A percentile compares a stretch with the other conserved stretches of the same genome.
Evolutionary conservation across 2,797 vertebrate genomes (phyloP).

Genomic region (Acomys russatus): DNA sequence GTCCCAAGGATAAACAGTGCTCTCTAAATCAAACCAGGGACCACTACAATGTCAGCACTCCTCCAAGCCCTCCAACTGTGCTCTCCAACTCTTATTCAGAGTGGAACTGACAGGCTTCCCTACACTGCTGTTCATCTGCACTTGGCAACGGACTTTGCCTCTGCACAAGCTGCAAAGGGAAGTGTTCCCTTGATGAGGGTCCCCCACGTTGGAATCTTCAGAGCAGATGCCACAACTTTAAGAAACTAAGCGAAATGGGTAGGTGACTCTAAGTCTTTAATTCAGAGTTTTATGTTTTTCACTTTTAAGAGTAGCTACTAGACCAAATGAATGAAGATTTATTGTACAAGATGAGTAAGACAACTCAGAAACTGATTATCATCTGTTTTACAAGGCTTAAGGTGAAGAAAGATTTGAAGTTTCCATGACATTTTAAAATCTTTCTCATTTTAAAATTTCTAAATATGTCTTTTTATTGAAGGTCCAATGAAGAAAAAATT

Average conservation of each 20-base stretch:
- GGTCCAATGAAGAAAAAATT: conserved; percentile 22
- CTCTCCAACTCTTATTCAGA: background rate
- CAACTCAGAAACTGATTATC: conserved; percentile 9
- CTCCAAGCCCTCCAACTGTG: background rate
- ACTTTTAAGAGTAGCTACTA: conserved; percentile 7
- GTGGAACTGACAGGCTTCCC: background rate
- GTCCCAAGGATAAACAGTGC: background rate
- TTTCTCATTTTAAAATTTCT: conserved; percentile 16
- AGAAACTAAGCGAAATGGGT: conserved; percentile 19
- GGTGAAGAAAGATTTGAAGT: conserved; percentile 22
- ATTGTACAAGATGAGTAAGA: conserved; percentile 51
- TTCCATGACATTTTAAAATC: conserved; percentile 36
- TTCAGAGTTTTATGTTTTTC: conserved; percentile 32
- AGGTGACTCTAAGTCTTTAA: conserved; percentile 12
- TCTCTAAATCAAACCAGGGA: background rate
- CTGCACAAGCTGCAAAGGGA: background rate
- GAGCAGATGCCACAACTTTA: background rate
- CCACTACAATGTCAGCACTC: background rate
- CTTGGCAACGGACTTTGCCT: background rate
- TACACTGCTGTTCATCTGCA: background rate
- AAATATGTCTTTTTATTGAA: background rate
- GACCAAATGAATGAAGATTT: conserved; percentile 33
- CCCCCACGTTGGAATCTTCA: conserved; percentile 13
- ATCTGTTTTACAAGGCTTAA: conserved; percentile 37
- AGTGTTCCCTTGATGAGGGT: background rate